A percentile compares a stretch with the other conserved stretches of the same genome.
These are phyloP conservation scores for Ectobius pallidus DNA, from an alignment of 2,888 invertebrate species.

Conservation along the genomic window DNA sequence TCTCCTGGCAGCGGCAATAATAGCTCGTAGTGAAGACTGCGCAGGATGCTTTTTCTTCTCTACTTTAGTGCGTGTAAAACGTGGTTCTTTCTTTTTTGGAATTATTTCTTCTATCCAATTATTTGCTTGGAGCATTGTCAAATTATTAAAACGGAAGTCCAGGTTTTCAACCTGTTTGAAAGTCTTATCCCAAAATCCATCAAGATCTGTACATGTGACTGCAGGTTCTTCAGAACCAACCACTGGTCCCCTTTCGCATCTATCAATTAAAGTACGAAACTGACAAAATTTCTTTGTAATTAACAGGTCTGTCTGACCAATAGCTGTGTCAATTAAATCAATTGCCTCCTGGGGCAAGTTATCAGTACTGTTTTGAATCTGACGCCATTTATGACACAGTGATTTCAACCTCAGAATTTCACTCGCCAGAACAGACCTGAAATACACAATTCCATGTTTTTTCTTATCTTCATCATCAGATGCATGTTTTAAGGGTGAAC, in stretches of 20 bases:
- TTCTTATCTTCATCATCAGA: too few relatives aligned
- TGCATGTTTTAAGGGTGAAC: too few relatives aligned
- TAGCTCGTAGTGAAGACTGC: too few relatives aligned
- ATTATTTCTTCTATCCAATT: too few relatives aligned
- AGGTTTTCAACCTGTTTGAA: conserved; percentile 6
- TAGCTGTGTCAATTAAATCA: conserved; percentile 3
- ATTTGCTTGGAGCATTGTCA: too few relatives aligned
- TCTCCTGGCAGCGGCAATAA: too few relatives aligned
- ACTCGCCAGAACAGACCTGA: neutral
- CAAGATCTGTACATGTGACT: neutral
- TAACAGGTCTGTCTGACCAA: neutral
- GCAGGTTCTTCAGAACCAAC: neutral
- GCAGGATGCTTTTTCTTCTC: too few relatives aligned
- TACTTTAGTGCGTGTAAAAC: too few relatives aligned
- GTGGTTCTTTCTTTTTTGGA: too few relatives aligned
- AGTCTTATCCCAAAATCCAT: conserved; percentile 15
- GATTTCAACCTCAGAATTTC: neutral
- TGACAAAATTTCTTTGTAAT: neutral
- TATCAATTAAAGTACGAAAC: neutral
- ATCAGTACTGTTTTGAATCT: neutral
- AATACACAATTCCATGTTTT: too few relatives aligned
- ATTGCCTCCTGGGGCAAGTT: neutral
- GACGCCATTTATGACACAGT: neutral
- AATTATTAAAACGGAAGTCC: too few relatives aligned
- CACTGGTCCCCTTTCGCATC: neutral